Evolutionary conservation across 2,797 vertebrate species (phyloP), one percentile per base, ranked within the genome.

Genomic region (Rhinella marina): DNA sequence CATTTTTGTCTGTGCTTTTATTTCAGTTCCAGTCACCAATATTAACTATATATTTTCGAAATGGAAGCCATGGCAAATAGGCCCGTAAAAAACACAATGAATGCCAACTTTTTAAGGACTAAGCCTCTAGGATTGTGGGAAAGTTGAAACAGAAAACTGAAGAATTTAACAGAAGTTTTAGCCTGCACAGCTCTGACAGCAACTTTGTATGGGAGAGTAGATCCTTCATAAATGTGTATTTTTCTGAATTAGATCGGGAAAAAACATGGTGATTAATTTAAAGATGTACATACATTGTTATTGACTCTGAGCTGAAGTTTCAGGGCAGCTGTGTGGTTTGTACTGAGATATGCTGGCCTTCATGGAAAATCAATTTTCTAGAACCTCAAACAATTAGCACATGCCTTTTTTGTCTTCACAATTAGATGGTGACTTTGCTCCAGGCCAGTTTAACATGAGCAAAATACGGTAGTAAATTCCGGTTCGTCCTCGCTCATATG

Each of bases 1-100:
- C 94, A 91, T 92, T 92, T 92, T 95, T 95, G 92, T 93, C 68
- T 79, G n/a, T 88, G 68, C 75, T 81, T 85, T 57, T 32, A 72
- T 62, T 29, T 81, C 52, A 56, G 57, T 21, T 85, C 54, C 59
- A 82, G 68, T 82, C 84, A 76, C 78, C 41, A 59, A 75, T 68
- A 77, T 25, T 79, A 56, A 78, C 77, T n/a, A 70, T 68, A 50
- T 83, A n/a, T 89, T 57, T 82, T 59, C 84, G 50, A 83, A 84
- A 89, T 73, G 88, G 88, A 87, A 86, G 70, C 85, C 81, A 86
- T 68, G 54, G 73, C 88, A 84, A 66, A 80, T 57, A 23, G 25
- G 25, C 27, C 85, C 64, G 84, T 75, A 64, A n/a, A 50, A 86
- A 79, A 25, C n/a, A 52, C 78, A 86, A 79, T 72, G 32, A 76